Base-by-base conservation (phyloP, 2,797 vertebrate species). In the Schizothorax lantsangensis region DNA sequence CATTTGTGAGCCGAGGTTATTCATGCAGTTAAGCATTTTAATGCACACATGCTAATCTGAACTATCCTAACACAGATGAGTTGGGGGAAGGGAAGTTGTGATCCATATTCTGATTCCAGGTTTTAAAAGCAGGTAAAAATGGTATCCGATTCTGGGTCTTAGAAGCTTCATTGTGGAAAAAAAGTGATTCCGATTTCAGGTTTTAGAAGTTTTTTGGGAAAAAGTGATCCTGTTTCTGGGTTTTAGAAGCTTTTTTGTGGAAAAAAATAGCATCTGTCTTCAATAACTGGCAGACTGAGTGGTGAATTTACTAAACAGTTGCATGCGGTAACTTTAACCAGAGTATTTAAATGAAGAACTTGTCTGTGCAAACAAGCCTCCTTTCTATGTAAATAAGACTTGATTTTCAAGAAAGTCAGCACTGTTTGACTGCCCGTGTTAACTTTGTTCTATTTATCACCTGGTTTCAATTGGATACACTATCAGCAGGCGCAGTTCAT, bases 41-140 rank as follows among this genome's bases (percentile, higher is more conserved):
- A 72, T 4, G 15, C 26, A 64, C 57, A 14, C 79, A 52, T 30
- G 72, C 49, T 83, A 79, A 83, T 87, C 49, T 66, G 40, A 43
- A 62, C 5, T 21, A 68, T 74, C 26, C 72, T 38, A 74, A 12
- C 47, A 54, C 26, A 4, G 72, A 30, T 6, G 45, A 33, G 73
- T 5, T 30, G 15, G 26, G n/a, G 14, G 26, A 19, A 26, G n/a
- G 7, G 26, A 30, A 17, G 15, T 74, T 47, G 72, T 78, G 33
- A 78, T 57, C 52, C 10, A 59, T 15, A 43, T 43, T 43, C 38
- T 1, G 21, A 38, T 23, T 64, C n/a, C 2, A 2, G 8, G 5
- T 64, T 64, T 30, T 64, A 30, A 8, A 26, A 26, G 6, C 8
- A 40, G 40, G 40, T 40, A 8, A 21, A 52, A 54, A 7, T 7